phyloP scores from a whole-genome alignment of 2,888 invertebrate species.

The Sinohyriopsis cumingii region DNA sequence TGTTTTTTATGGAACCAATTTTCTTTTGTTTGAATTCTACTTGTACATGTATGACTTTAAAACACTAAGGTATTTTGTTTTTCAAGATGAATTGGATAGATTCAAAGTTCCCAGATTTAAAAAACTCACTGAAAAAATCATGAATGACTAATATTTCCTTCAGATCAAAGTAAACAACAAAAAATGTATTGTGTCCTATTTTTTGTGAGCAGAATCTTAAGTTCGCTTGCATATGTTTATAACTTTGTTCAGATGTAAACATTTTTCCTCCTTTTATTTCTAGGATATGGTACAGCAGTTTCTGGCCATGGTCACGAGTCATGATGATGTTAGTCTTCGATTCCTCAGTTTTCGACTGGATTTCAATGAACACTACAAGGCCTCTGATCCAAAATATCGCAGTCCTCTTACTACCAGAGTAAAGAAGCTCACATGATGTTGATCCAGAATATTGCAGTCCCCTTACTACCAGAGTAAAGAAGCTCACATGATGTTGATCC shows the following conservation, averaged over 20 bases:
- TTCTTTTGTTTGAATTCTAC: too few species aligned
- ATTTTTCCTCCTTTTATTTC: conserved; percentile 46
- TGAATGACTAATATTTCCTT: neutral
- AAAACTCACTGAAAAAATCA: neutral
- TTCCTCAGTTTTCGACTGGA: conserved; percentile 92
- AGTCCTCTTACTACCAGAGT: conserved; percentile 36
- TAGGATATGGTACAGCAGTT: conserved; percentile 90
- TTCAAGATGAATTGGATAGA: neutral
- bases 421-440: conserved; percentile 21
- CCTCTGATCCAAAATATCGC: conserved; percentile 55
- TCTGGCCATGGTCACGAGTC: conserved; percentile 84
- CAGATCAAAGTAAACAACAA: too few species aligned
- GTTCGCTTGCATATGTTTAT: neutral
- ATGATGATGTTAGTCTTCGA: conserved; percentile 89
- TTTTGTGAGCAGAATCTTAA: too few species aligned
- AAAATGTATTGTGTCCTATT: too few species aligned
- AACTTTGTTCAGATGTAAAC: neutral
- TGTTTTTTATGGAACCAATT: too few species aligned
- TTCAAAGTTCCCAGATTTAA: neutral
- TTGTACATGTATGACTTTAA: too few species aligned
- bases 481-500: too few species aligned
- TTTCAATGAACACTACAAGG: conserved; percentile 95
- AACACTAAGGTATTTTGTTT: too few species aligned
- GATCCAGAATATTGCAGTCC: neutral
- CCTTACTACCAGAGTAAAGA: too few species aligned